These are phyloP conservation scores for Pungitius pungitius DNA, from an alignment of 2,113 vertebrate genomes.

Conservation along the genomic window DNA sequence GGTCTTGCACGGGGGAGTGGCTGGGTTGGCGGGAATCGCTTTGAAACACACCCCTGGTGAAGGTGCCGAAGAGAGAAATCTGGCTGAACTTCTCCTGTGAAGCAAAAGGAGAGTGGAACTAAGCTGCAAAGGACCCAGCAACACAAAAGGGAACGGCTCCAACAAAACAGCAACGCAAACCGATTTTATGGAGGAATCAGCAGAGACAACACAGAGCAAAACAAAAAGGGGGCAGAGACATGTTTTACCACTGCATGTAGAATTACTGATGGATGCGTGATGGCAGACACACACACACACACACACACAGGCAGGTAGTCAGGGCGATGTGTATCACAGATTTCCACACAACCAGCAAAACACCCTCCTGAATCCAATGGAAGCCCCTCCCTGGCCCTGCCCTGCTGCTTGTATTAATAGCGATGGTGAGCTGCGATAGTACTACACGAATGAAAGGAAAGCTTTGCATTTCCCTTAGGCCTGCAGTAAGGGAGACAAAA, in stretches of 20 bases:
- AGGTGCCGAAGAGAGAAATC: constrained; percentile 28
- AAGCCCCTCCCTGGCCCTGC: constrained; percentile 51
- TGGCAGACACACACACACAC: constrained; percentile 39
- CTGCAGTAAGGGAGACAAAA: constrained; percentile 65
- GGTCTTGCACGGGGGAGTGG: constrained; percentile 20
- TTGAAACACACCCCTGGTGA: constrained; percentile 40
- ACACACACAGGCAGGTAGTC: constrained; percentile 26
- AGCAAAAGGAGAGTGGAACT: constrained; percentile 23
- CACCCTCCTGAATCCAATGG: constrained; percentile 60
- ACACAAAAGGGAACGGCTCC: constrained; percentile 7
- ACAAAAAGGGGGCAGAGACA: constrained; percentile 17
- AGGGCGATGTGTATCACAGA: constrained; percentile 29
- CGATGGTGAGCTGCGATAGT: constrained; percentile 70
- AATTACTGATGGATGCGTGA: constrained; percentile 34
- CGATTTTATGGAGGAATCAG: constrained; percentile 21
- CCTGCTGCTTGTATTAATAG: constrained; percentile 70
- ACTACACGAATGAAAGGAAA: constrained; percentile 72
- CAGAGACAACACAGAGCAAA: constrained; percentile 12
- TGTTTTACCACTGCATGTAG: constrained; percentile 1
- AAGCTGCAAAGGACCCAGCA: constrained; percentile 7
- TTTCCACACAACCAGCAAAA: constrained; percentile 31
- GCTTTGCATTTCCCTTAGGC: constrained; percentile 59
- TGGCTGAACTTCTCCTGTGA: constrained; percentile 20
- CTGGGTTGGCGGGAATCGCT: constrained; percentile 17
- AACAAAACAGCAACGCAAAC: constrained; percentile 12